Base-by-base conservation (phyloP, 2,888 invertebrate genomes). In the Mechanitis messenoides region DNA sequence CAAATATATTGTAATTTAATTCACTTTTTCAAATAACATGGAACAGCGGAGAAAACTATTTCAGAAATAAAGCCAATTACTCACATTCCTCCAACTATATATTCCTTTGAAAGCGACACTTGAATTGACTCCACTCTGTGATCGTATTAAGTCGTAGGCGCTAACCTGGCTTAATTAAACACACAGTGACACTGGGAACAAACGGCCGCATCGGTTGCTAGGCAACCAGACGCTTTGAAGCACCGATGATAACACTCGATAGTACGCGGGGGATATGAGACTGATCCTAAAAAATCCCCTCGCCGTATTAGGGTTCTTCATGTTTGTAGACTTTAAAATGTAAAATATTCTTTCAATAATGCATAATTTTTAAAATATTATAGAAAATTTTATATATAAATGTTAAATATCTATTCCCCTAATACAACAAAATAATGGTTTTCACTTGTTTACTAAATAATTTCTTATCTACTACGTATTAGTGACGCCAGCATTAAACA, bases 221-320 rank as follows among this genome's bases (percentile, higher is more conserved):
- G 59, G 79, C 77, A 75, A 77, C 78, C 62, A 69, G 74, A 72
- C 74, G 74, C 78, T 79, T 78, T 78, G 78, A 79, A 74, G 64
- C 70, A 60, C 65, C 68, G 64, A 62, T 60, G 69, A 70, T 70
- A 68, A 63, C 66, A 67, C 69, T 70, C 68, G 68, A 69, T 72
- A 70, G 61, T 66, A 67, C 62, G 63, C 67, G 68, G 65, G 63
- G 65, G 56, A 67, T 64, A 58, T 63, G 68, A 65, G 69, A 60
- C 69, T 63, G 63, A 57, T 63, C 66, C 61, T 67, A 64, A 70
- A 69, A 64, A 63, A 58, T 62, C 65, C 65, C 66, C 66, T 55
- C 58, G 31, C 55, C 38, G 57, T 56, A 55, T 63, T 61, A 58
- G 47, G 62, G 62, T 53, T 60, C 35, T 58, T 45, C 47, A 42